Base-by-base conservation (phyloP, 2,888 invertebrate species). In the Epicampocera succincta region DNA sequence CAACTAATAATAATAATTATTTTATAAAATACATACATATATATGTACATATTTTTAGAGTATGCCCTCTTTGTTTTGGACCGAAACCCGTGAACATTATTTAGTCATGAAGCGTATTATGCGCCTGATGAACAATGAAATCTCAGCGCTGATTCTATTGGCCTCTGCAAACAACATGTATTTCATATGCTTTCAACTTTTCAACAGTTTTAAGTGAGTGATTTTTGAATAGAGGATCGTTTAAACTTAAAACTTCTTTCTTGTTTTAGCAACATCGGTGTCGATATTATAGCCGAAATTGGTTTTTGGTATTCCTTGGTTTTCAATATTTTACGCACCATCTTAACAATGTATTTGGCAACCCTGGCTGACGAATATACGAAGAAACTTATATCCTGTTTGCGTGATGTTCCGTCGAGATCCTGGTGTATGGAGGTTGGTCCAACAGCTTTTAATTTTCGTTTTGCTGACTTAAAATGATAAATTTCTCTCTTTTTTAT, bases 181-280 rank as follows among this genome's bases (percentile, higher is more conserved):
- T 87, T 95, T 95, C 85, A 95, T 95, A 82, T 95, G 95, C 84
- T 92, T 95, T 83, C 95, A 95, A 86, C 91, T 95, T 0, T 95
- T 95, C 84, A 92, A 94, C 85, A 90, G 90, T 76, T 90, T 91
- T 72, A 87, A 87, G 91, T 91, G 73, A 84, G 87, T 84, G 29
- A 21, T 17, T 2, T n/a, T n/a, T 50, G 5, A 8, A 3, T 15
- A 42, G 25, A 29, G n/a, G 11, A 25, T 13, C 29, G 11, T 25
- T 6, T 13, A 44, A 17, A 12, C 19, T 11, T 6, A 9, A 65
- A 33, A 13, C 25, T 50, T 65, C 0, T 11, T 21, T 21, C 3
- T 50, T 50, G 0, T 13, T 48, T 8, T 19, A 89, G 89, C 85
- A 89, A 89, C 63, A 88, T 88, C 54, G 89, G 88, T 29, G 88